phyloP scores from a whole-genome alignment of 2,888 invertebrate species.

The Cancer borealis region DNA sequence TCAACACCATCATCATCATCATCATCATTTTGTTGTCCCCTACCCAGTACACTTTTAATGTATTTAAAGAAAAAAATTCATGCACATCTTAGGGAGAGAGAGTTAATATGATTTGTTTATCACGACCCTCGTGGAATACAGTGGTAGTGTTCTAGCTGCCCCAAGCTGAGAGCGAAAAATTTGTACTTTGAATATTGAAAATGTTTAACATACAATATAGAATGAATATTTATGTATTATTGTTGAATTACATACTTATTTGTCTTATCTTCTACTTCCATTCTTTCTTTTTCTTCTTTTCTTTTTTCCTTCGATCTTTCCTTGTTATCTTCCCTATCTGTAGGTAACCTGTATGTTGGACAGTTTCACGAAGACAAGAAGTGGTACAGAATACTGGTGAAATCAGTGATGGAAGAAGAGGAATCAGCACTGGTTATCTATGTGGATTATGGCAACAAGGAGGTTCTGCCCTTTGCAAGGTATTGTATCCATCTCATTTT shows the following conservation, averaged over 20 bases:
- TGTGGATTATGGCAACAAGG: conserved; percentile 84
- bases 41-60: no score
- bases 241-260: neutral
- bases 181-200: no score
- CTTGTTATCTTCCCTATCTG: neutral
- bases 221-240: neutral
- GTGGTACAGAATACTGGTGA: conserved; percentile 66
- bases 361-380: conserved; percentile 51
- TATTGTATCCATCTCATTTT: neutral
- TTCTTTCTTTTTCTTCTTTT: neutral
- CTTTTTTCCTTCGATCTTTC: neutral
- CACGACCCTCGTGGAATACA: no score
- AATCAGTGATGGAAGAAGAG: conserved; percentile 4
- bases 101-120: neutral
- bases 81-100: neutral
- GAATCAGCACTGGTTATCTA: conserved; percentile 83
- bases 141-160: no score
- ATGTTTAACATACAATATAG: no score
- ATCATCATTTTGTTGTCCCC: neutral
- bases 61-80: neutral
- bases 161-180: no score
- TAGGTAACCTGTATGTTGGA: conserved; percentile 64
- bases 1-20: neutral
- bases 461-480: conserved; percentile 77
- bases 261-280: no score